Percentiles rank a stretch among this genome's conserved stretches.
Evolutionary conservation across 2,113 vertebrate genomes (phyloP).

Genomic region (Pollachius pollachius): DNA sequence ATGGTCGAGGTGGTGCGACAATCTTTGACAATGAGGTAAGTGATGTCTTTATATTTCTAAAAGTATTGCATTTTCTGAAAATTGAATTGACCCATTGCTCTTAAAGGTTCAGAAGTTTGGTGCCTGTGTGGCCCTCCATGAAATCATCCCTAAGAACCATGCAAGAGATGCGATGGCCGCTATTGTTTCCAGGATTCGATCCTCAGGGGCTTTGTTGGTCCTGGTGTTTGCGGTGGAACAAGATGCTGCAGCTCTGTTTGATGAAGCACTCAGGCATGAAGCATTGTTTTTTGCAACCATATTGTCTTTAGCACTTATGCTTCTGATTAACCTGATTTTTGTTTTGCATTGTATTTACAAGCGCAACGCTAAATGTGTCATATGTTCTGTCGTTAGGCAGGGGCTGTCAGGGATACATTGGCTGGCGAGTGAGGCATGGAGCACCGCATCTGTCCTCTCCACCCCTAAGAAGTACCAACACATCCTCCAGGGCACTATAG

Average conservation of each 20-base stretch:
- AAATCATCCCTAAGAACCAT: slow-evolving; percentile 74
- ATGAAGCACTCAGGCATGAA: slow-evolving; percentile 58
- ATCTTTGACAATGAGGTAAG: slow-evolving; percentile 67
- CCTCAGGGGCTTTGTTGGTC: slow-evolving; percentile 66
- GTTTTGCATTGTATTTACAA: background rate
- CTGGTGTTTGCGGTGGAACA: slow-evolving; percentile 79
- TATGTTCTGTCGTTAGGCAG: slow-evolving; percentile 35
- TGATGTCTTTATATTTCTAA: background rate
- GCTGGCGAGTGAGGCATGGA: slow-evolving; percentile 80
- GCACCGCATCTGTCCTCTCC: slow-evolving; percentile 73
- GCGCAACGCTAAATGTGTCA: background rate
- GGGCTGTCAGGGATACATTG: slow-evolving; percentile 75
- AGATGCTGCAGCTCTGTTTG: slow-evolving; percentile 70
- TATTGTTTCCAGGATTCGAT: slow-evolving; percentile 67
- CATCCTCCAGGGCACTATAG: slow-evolving; percentile 74
- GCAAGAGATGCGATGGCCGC: slow-evolving; percentile 52
- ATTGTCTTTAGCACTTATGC: background rate
- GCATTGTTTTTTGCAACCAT: background rate
- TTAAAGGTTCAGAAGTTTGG: slow-evolving; percentile 58
- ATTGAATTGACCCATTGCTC: background rate
- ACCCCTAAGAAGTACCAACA: slow-evolving; percentile 57
- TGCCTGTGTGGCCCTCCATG: slow-evolving; percentile 70
- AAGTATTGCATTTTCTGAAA: too few relatives aligned
- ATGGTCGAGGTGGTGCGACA: slow-evolving; percentile 73
- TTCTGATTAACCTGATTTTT: background rate